These are phyloP conservation scores for Phrynocephalus versicolor DNA, from an alignment of 2,113 vertebrate species.

Conservation along the genomic window DNA sequence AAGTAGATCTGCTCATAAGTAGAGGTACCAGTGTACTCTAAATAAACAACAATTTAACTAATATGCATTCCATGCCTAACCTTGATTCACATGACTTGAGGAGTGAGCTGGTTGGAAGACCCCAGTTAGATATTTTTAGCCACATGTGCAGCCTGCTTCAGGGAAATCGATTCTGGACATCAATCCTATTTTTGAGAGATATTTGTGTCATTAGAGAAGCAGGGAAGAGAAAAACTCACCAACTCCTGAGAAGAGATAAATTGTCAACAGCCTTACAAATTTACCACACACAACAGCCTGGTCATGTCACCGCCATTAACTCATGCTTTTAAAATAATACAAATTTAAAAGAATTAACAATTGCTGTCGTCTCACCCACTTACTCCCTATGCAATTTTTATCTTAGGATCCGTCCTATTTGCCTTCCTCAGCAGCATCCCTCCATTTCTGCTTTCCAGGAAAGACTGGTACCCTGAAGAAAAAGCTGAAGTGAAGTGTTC, in stretches of 20 bases:
- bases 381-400: not conserved
- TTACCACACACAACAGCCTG: not conserved
- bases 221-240: too few species aligned
- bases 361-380: not conserved
- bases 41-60: too few species aligned
- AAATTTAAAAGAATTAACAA: not conserved
- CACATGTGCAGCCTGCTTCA: not conserved
- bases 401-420: not conserved
- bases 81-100: not conserved
- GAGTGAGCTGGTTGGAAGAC: not conserved
- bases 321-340: too few species aligned
- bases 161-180: not conserved
- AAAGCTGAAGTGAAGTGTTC: conserved; percentile 19
- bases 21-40: too few species aligned
- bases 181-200: not conserved
- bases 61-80: not conserved
- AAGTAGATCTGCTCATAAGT: too few species aligned
- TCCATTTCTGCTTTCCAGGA: not conserved
- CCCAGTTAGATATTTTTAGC: not conserved
- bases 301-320: not conserved
- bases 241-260: not conserved
- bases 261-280: not conserved
- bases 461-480: conserved; percentile 19
- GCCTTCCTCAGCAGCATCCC: not conserved
- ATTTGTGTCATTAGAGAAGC: not conserved